A percentile compares a stretch with the other conserved stretches of the same genome.
These are phyloP conservation scores for Emmelina monodactyla DNA, from an alignment of 2,888 invertebrate species.

Conservation along the genomic window DNA sequence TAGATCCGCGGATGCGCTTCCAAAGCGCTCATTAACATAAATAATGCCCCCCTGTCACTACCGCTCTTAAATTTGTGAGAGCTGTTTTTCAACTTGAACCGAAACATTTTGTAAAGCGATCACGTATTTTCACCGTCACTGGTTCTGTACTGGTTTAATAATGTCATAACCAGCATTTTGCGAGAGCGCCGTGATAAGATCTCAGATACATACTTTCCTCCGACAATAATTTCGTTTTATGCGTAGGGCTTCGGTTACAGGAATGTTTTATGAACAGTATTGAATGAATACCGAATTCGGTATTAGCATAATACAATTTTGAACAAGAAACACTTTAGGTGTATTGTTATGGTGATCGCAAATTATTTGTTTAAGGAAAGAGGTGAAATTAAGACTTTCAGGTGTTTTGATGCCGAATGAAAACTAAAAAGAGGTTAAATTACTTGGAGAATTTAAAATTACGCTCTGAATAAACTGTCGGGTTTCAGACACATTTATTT, in stretches of 20 bases:
- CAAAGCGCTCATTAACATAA: conserved; percentile 61
- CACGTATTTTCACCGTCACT: conserved; percentile 55
- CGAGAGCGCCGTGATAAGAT: conserved; percentile 37
- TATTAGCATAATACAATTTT: conserved; percentile 20
- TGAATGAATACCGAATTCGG: conserved; percentile 31
- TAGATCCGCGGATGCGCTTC: conserved; percentile 58
- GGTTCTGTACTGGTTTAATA: conserved; percentile 48
- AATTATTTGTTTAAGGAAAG: too few relatives aligned
- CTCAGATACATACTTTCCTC: conserved; percentile 33
- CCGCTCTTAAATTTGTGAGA: conserved; percentile 57
- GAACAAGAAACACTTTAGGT: too few relatives aligned
- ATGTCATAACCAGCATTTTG: conserved; percentile 50
- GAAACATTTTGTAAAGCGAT: conserved; percentile 51
- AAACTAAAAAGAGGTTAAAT: too few relatives aligned
- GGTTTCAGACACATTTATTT: too few relatives aligned
- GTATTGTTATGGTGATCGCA: too few relatives aligned
- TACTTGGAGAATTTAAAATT: too few relatives aligned
- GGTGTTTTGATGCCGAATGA: too few relatives aligned
- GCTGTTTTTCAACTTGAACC: conserved; percentile 42
- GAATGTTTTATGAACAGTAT: conserved; percentile 37
- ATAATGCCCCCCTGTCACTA: conserved; percentile 60
- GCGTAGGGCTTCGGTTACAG: conserved; percentile 37
- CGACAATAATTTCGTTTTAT: conserved; percentile 43
- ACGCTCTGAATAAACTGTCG: too few relatives aligned
- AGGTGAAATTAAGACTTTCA: too few relatives aligned